phyloP scores from a whole-genome alignment of 2,797 vertebrate genomes.

The Paramormyrops hopkinsi region DNA sequence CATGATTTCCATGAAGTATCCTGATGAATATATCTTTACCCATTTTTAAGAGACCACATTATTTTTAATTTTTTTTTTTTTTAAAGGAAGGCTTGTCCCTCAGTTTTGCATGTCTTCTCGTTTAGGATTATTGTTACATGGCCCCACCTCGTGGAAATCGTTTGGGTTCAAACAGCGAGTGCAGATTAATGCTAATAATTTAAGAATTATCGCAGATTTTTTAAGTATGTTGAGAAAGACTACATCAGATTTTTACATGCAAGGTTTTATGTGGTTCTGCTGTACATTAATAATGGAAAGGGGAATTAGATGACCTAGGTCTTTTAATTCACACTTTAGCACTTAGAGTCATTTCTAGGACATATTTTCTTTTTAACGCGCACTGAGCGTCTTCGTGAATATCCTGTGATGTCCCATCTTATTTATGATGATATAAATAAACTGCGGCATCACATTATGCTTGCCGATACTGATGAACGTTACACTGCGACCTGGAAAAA shows the following conservation, averaged over 20 bases:
- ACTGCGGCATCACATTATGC: neutral
- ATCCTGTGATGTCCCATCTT: neutral
- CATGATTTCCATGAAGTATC: neutral
- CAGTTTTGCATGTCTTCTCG: neutral
- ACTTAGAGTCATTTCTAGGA: neutral
- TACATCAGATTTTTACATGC: neutral
- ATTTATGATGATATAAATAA: slow-evolving; percentile 5
- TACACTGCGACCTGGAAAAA: neutral
- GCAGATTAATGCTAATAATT: neutral
- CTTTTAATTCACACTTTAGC: neutral
- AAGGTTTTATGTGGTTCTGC: neutral
- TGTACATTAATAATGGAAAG: neutral
- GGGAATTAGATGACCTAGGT: neutral
- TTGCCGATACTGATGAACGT: neutral
- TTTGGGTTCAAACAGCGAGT: neutral
- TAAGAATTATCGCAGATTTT: neutral
- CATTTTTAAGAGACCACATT: neutral
- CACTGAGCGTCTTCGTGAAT: neutral
- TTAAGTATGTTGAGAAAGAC: neutral
- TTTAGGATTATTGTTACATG: neutral
- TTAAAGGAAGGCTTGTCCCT: neutral
- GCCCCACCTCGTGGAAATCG: neutral
- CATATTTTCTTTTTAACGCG: neutral
- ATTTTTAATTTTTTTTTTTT: neutral
- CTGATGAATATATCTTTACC: neutral